These are phyloP conservation scores for Nothocercus nigrocapillus DNA, from an alignment of 2,113 vertebrate genomes.

Conservation along the genomic window DNA sequence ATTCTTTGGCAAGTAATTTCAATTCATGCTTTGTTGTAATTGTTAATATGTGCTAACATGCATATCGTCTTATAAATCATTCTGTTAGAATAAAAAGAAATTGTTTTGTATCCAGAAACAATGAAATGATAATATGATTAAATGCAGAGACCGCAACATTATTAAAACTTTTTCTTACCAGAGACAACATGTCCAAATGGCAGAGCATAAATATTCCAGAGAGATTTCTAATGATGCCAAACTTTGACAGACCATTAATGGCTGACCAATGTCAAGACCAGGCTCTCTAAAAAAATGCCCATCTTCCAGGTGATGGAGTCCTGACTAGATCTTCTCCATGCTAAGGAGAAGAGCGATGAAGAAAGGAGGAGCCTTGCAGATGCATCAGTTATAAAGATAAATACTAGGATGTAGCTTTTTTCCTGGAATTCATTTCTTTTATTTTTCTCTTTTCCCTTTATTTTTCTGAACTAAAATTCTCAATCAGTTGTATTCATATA, in stretches of 20 bases:
- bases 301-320: rapidly evolving
- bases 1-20: constrained; percentile 25
- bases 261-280: background rate
- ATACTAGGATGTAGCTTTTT: background rate
- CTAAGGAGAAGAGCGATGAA: background rate
- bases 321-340: background rate
- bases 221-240: background rate
- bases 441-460: constrained; percentile 48
- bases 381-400: background rate
- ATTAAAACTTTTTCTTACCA: background rate
- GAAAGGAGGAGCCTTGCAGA: background rate
- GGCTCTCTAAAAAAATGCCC: background rate
- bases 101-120: constrained; percentile 31
- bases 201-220: background rate
- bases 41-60: constrained; percentile 51
- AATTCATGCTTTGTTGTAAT: constrained; percentile 46
- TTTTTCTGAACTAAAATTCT: constrained; percentile 67
- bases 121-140: constrained; percentile 8
- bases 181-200: background rate
- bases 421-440: background rate
- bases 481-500: constrained; percentile 66
- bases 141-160: background rate
- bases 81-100: constrained; percentile 53
- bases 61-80: constrained; percentile 58
- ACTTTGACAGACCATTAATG: background rate